A percentile compares a stretch with the other conserved stretches of the same genome.
phyloP scores from a whole-genome alignment of 2,797 vertebrate species.

The Dendrocincla fuliginosa region DNA sequence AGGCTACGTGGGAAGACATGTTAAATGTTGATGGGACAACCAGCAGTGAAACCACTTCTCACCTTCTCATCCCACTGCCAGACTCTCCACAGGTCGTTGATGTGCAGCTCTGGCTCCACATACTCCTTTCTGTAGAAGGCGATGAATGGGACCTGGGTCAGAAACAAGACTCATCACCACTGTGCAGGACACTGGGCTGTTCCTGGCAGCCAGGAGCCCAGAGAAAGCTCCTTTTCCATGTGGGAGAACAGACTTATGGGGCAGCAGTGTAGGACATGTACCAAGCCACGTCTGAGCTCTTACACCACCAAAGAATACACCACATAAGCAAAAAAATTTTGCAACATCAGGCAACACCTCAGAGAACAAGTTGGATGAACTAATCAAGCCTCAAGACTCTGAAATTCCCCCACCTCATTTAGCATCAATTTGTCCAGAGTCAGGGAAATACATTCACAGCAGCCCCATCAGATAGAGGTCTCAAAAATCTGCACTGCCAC shows the following conservation, averaged over 20 bases:
- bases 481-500: neutral
- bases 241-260: neutral
- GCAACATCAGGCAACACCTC: neutral
- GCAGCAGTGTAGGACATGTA: neutral
- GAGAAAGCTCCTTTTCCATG: neutral
- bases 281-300: neutral
- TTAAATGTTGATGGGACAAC: neutral
- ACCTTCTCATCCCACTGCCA: slow-evolving; percentile 99
- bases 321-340: neutral
- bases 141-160: slow-evolving; percentile 93
- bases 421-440: neutral
- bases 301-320: neutral
- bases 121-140: slow-evolving; percentile 99
- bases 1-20: neutral
- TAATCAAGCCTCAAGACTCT: neutral
- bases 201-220: neutral
- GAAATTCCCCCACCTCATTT: neutral
- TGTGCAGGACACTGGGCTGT: neutral
- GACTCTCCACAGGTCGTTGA: slow-evolving; percentile 97
- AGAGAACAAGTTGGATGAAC: accelerated
- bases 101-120: slow-evolving; percentile 97
- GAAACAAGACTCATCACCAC: slow-evolving; percentile 22
- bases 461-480: neutral
- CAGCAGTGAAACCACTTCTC: slow-evolving; percentile 13
- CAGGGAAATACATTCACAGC: accelerated